Evolutionary conservation across 2,888 invertebrate species (phyloP), one percentile per base, ranked within the genome.

Genomic region (Eupeodes latifasciatus): DNA sequence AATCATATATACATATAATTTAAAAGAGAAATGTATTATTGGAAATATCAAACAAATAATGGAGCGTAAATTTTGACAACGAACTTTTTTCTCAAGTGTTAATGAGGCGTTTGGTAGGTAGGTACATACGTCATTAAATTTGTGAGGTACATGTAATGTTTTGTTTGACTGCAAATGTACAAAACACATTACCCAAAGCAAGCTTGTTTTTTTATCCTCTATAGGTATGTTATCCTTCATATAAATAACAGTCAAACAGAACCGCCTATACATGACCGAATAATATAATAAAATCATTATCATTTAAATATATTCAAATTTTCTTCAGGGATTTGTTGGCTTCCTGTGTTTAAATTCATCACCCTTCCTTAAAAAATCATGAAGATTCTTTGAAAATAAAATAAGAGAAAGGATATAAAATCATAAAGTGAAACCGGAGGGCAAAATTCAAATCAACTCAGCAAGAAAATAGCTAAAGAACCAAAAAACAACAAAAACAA

Each of bases 391-490:
- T 40, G 27, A 47, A 81, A 67, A 40, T 7, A 40, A 40, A 69
- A 40, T 7, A 40, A 40, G 61, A 59, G 69, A 61, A 81, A 69
- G 62, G 72, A 66, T n/a, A 80, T 51, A 59, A 57, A 76, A 81
- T 64, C 67, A 77, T 55, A 81, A 85, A 78, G 77, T 69, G 27
- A 61, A 64, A 49, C 81, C 81, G 2, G 67, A 81, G 81, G 81
- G 69, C 74, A 69, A 55, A 76, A 77, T 76, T 77, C 55, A 74
- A 80, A 85, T 81, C 77, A 81, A 81, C 85, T 81, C 77, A 62
- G 79, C 74, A 81, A 64, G 59, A 80, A 67, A 77, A 62, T 36
- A 61, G 16, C 55, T 36, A 77, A 77, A n/a, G 19, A 78, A 72
- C n/a, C 66, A 61, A 59, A 49, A 12, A 66, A 47, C 14, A 7